These are phyloP conservation scores for Orchesellides sinensis DNA, from an alignment of 2,888 invertebrate genomes.

Conservation along the genomic window DNA sequence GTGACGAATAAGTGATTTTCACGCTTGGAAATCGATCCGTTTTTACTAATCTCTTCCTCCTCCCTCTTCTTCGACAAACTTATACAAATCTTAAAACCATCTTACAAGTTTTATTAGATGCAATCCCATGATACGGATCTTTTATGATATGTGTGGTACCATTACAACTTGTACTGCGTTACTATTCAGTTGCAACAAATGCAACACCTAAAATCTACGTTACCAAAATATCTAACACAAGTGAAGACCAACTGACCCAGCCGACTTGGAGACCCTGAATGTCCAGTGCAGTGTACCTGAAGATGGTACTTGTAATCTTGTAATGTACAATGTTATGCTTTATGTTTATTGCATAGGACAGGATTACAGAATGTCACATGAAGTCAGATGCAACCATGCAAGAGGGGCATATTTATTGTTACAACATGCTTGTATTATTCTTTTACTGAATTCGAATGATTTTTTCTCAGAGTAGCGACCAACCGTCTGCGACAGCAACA, in stretches of 20 bases:
- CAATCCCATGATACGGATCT: background rate
- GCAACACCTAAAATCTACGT: too few species aligned
- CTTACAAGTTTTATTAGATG: background rate
- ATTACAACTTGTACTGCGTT: too few species aligned
- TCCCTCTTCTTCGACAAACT: background rate
- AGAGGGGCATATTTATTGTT: background rate
- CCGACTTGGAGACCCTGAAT: constrained; percentile 45
- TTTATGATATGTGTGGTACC: background rate
- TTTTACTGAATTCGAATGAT: too few species aligned
- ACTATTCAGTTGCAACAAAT: too few species aligned
- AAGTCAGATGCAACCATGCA: background rate
- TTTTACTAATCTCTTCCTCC: constrained; percentile 27
- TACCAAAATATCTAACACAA: constrained; percentile 7
- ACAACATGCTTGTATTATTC: too few species aligned
- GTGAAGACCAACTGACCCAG: constrained; percentile 23
- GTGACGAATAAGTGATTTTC: constrained; percentile 67
- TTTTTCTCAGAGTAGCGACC: constrained; percentile 29
- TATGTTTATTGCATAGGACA: background rate
- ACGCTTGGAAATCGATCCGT: constrained; percentile 65
- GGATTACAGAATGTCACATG: background rate
- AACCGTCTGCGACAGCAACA: constrained; percentile 22
- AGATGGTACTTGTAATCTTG: background rate
- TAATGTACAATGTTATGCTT: background rate
- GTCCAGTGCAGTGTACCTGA: background rate
- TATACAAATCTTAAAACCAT: background rate